Evolutionary conservation across 1,140 invertebrate species (phyloP).

Genomic region (Chrysoperla carnea): DNA sequence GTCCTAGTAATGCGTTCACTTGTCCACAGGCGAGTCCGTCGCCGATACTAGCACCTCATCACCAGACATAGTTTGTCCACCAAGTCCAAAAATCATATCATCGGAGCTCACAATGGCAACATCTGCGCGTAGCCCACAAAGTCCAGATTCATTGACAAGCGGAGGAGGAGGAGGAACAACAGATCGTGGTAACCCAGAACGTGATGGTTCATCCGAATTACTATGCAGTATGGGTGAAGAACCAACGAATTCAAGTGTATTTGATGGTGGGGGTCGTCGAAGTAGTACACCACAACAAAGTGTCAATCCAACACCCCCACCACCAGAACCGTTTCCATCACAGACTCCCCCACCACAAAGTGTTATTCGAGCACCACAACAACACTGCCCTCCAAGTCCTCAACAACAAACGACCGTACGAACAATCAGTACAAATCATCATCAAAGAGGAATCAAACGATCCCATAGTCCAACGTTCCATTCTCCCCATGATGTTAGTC

Average conservation of each 20-base stretch:
- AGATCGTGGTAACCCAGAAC: slow-evolving; percentile 13
- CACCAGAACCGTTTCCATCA: slow-evolving; percentile 12
- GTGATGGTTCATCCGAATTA: slow-evolving; percentile 13
- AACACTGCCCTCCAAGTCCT: slow-evolving; percentile 16
- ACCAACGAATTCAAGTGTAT: slow-evolving; percentile 9
- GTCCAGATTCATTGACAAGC: slow-evolving; percentile 16
- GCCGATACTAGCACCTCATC: slow-evolving; percentile 78
- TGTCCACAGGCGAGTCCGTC: slow-evolving; percentile 58
- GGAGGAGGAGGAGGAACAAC: slow-evolving; percentile 5
- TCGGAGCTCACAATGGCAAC: slow-evolving; percentile 17
- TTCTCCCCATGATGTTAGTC: not conserved
- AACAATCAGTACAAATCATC: slow-evolving; percentile 14
- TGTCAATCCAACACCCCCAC: slow-evolving; percentile 9
- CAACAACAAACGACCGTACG: slow-evolving; percentile 3
- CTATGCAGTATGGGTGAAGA: not conserved
- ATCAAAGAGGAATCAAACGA: too few relatives aligned
- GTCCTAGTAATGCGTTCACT: too few relatives aligned
- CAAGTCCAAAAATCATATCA: slow-evolving; percentile 45
- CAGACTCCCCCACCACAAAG: slow-evolving; percentile 7
- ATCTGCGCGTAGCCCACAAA: slow-evolving; percentile 7
- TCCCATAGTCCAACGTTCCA: slow-evolving; percentile 7
- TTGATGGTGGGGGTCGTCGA: slow-evolving; percentile 17
- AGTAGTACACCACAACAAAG: slow-evolving; percentile 15
- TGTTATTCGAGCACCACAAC: slow-evolving; percentile 13
- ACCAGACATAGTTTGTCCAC: slow-evolving; percentile 59